Evolutionary conservation across 2,888 invertebrate genomes (phyloP).

Genomic region (Glaucopsyche alexis): DNA sequence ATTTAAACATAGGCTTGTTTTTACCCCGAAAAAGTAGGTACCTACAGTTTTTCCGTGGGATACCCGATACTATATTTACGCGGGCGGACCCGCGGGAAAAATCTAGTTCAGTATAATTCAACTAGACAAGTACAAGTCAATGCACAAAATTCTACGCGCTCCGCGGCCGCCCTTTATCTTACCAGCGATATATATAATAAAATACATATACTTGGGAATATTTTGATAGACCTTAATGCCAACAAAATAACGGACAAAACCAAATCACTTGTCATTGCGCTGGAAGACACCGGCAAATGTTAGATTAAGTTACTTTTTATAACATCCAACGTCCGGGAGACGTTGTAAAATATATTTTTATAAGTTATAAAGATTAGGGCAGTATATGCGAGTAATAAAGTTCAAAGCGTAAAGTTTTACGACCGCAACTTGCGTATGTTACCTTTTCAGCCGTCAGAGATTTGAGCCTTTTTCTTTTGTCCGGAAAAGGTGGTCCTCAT

Average conservation of each 20-base stretch:
- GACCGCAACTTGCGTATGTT: not conserved
- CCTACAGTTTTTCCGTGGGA: too few relatives aligned
- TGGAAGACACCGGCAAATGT: not conserved
- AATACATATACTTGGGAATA: too few relatives aligned
- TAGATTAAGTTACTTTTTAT: conserved; percentile 11
- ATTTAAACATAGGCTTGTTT: too few relatives aligned
- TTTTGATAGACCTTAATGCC: not conserved
- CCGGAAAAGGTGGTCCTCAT: not conserved
- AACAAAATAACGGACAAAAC: not conserved
- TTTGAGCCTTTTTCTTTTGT: not conserved
- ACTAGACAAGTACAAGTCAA: too few relatives aligned
- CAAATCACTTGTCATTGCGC: not conserved
- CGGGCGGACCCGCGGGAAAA: too few relatives aligned
- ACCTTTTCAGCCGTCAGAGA: not conserved
- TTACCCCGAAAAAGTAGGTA: too few relatives aligned
- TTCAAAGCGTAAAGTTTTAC: conserved; percentile 10
- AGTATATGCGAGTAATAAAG: conserved; percentile 18
- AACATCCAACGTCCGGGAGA: not conserved
- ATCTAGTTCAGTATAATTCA: too few relatives aligned
- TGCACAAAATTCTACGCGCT: too few relatives aligned
- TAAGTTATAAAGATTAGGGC: conserved; percentile 13
- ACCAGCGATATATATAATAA: too few relatives aligned
- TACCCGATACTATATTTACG: too few relatives aligned
- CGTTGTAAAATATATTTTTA: conserved; percentile 4
- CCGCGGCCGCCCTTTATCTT: too few relatives aligned